phyloP scores from a whole-genome alignment of 64 coral and sea anemone species.

The Stichodactyla helianthus region DNA sequence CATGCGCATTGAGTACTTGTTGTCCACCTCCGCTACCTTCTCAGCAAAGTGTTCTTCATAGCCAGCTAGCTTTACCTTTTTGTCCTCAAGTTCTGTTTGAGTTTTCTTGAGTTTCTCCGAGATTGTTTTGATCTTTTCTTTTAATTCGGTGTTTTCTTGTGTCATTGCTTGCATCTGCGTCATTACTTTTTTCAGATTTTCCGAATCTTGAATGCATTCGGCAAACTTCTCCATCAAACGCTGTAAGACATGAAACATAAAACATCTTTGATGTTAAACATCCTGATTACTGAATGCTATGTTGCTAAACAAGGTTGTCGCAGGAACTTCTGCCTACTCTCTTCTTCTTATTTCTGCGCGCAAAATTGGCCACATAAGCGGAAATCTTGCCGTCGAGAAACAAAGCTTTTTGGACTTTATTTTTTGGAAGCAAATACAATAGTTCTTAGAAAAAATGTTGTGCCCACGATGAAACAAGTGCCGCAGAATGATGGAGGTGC shows the following conservation, averaged over 20 bases:
- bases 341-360: too few species aligned
- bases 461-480: too few species aligned
- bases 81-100: constrained; percentile 68
- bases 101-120: constrained; percentile 68
- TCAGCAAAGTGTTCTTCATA: constrained; percentile 82
- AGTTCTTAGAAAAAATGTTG: too few species aligned
- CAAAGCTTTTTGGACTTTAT: too few species aligned
- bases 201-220: constrained; percentile 69
- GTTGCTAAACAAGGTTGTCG: too few species aligned
- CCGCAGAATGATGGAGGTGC: too few species aligned
- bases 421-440: too few species aligned
- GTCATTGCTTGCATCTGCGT: constrained; percentile 72
- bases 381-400: too few species aligned
- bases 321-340: too few species aligned
- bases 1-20: constrained; percentile 83
- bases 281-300: too few species aligned
- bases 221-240: constrained; percentile 91
- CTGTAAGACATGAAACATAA: constrained; percentile 16
- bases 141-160: constrained; percentile 55
- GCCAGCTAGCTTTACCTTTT: constrained; percentile 70
- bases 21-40: constrained; percentile 92
- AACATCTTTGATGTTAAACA: not conserved
- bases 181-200: constrained; percentile 73
- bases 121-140: constrained; percentile 59
- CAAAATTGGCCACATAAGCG: too few species aligned